Base-by-base conservation (phyloP, 2,888 invertebrate species). In the Amaurobius ferox region DNA sequence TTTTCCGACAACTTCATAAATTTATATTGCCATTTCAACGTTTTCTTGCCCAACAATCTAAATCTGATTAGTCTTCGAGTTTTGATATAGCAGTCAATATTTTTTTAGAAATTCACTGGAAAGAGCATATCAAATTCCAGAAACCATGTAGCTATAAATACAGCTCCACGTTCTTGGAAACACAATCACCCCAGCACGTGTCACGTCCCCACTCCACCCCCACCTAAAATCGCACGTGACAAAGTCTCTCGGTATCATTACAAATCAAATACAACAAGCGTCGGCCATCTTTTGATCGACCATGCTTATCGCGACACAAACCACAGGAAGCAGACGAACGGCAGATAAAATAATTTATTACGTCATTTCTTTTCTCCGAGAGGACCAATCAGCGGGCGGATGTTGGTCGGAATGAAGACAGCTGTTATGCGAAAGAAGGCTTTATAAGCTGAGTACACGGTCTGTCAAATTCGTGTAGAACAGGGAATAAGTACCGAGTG, bases 281-380 rank as follows among this genome's bases (percentile, higher is more conserved):
- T n/a, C 64, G 64, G 64, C 13, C 61, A 61, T 23, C 61, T 23
- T 61, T 35, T 23, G 61, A 61, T 61, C 61, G 61, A 19, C 30
- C 29, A 64, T 44, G 44, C 44, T 44, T 44, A 16, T 44, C 44
- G 16, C 35, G 44, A n/a, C 9, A 44, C 44, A 44, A 6, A 44
- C 28, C 29, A 64, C 64, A 64, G 64, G 64, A 64, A 64, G 30
- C 64, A 64, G 64, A 64, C 64, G 30, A 64, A 28, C 13, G 16
- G 13, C 30, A 30, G 28, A 64, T 64, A 29, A 29, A 13, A 11
- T 64, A 64, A 64, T 64, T 44, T 11, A 44, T 13, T 2, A 44
- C 44, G 44, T 44, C 6, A 44, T 44, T 44, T 44, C 16, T 44
- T 44, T 44, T 44, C 16, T 44, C 44, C 44, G 16, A 44, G 44